Base-by-base conservation (phyloP, 2,113 vertebrate species). In the Gopherus flavomarginatus region DNA sequence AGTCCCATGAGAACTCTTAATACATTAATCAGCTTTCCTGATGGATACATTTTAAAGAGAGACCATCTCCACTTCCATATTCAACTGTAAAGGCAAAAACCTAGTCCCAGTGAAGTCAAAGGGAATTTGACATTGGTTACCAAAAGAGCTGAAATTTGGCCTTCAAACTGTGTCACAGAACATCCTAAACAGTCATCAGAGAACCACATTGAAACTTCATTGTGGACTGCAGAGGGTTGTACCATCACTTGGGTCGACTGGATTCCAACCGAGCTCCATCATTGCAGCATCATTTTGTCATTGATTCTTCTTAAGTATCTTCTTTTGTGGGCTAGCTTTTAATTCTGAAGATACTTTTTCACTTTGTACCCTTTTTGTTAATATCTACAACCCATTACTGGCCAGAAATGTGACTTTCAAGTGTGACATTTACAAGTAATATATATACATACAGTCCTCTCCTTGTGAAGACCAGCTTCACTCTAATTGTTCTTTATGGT, bases 391-490 rank as follows among this genome's bases (percentile, higher is more conserved):
- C 12, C 6, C 72, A 27, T 1, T 57, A 10, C 13, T 26, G 38
- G 11, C 3, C 81, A 83, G 75, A 86, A 92, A 11, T 47, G 3
- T 27, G 14, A 42, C 54, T 57, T 56, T 42, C 65, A 19, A 12
- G 52, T 27, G 38, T 69, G 3, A 11, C 0, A 1, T 49, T 22
- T 44, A 16, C 16, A 57, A 75, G 42, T 10, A 16, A 2, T 21
- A 62, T 80, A 52, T 17, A 11, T 22, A 2, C 7, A 12, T 2
- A 4, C 22, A 53, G 4, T 19, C 31, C 47, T 21, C 14, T 21
- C 47, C 5, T 2, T 0, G 0, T 54, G 0, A 0, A 50, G 53
- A 2, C 6, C 22, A 85, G 44, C 19, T 57, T 79, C 52, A 62
- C 2, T 2, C 6, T 22, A 13, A 78, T 78, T 78, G 1, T 77